Percentiles rank a stretch among this genome's conserved stretches.
phyloP scores from a whole-genome alignment of 23 tunicate species.

The Phallusia fumigata region DNA sequence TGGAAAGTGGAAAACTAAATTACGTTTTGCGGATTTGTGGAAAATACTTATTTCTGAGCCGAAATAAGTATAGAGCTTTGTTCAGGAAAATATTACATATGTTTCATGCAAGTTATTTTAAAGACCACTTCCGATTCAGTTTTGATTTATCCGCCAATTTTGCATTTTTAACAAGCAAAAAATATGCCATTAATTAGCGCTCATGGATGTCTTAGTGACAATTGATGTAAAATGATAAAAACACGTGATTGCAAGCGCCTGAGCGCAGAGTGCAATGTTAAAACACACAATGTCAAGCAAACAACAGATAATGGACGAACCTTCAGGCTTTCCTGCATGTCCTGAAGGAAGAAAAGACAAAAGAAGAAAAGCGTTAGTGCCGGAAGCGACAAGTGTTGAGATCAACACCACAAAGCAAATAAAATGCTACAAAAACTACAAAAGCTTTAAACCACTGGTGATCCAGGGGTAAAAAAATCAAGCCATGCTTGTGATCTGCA shows the following conservation, averaged over 20 bases:
- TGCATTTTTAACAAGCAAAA: too few relatives aligned
- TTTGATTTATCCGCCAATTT: too few relatives aligned
- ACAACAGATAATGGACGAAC: not conserved
- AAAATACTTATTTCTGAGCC: too few relatives aligned
- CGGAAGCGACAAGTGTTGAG: not conserved
- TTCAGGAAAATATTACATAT: too few relatives aligned
- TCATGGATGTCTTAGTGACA: too few relatives aligned
- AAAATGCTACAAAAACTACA: not conserved
- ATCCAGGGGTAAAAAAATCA: not conserved
- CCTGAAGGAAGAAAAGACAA: slow-evolving; percentile 1
- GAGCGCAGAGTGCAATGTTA: not conserved
- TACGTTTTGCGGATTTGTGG: too few relatives aligned
- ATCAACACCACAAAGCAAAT: not conserved
- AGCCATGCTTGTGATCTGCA: not conserved
- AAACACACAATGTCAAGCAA: not conserved
- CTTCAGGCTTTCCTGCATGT: slow-evolving; percentile 7
- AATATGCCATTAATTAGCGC: too few relatives aligned
- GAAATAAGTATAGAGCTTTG: too few relatives aligned
- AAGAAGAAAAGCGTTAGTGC: slow-evolving; percentile 1
- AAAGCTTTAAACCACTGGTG: not conserved
- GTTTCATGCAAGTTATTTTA: too few relatives aligned
- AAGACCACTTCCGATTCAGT: too few relatives aligned
- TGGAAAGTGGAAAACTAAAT: too few relatives aligned
- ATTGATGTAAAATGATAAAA: too few relatives aligned
- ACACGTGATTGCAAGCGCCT: not conserved